Conservation (phyloP, 2,113 vertebrate genomes). For the Siniperca chuatsi region DNA sequence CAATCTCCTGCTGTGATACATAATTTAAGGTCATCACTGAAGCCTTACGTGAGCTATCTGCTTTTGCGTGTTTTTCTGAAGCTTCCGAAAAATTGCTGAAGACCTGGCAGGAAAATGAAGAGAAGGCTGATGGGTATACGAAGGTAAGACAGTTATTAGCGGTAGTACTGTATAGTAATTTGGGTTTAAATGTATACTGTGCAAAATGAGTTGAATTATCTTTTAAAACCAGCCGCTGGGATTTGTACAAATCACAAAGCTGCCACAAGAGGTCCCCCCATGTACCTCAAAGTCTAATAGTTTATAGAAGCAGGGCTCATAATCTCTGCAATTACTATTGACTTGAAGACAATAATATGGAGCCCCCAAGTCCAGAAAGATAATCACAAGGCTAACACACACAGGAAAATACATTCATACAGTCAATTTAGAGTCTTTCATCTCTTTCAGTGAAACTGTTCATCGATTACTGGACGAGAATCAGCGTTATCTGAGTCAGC, state of each 20-base stretch:
- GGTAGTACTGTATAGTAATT: no score
- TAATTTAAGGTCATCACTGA: neutral
- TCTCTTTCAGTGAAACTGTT: slow-evolving; percentile 86
- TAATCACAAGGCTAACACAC: neutral
- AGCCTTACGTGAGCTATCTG: neutral
- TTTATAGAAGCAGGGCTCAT: neutral
- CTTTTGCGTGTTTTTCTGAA: slow-evolving; percentile 64
- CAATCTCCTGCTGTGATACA: neutral
- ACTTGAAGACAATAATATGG: neutral
- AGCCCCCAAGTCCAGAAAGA: neutral
- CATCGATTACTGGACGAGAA: slow-evolving; percentile 91
- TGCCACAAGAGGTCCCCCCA: slow-evolving; percentile 34
- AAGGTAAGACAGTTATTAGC: slow-evolving; percentile 52
- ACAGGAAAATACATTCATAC: no score
- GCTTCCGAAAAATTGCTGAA: slow-evolving; percentile 98
- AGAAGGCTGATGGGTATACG: slow-evolving; percentile 89
- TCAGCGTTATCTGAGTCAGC: slow-evolving; percentile 89
- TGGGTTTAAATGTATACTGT: neutral
- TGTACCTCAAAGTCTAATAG: neutral
- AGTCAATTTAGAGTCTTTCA: neutral
- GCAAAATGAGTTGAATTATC: neutral
- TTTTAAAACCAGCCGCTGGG: neutral
- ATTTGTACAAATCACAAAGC: neutral
- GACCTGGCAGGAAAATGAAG: slow-evolving; percentile 97
- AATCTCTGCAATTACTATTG: neutral